phyloP scores from a whole-genome alignment of 2,888 invertebrate genomes.

The Drosophila anomalata region DNA sequence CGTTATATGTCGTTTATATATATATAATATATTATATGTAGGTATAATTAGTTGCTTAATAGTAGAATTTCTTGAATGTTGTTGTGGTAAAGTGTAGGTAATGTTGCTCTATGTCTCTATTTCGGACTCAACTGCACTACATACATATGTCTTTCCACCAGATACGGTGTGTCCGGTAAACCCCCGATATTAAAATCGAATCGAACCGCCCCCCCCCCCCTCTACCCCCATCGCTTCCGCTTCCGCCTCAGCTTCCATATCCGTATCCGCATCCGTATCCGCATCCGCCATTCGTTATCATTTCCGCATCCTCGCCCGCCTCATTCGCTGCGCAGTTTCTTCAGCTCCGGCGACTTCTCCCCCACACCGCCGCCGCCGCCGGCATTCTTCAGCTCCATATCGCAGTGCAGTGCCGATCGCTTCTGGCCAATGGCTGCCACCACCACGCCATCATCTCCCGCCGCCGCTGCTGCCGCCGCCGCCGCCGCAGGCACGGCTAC shows the following conservation, averaged over 20 bases:
- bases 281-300: conserved; percentile 14
- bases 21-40: conserved; percentile 75
- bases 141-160: conserved; percentile 78
- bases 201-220: background rate
- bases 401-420: conserved; percentile 69
- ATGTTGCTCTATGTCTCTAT: conserved; percentile 71
- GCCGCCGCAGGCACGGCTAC: too few species aligned
- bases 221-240: background rate
- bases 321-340: conserved; percentile 83
- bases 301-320: conserved; percentile 21
- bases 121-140: conserved; percentile 68
- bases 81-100: conserved; percentile 80
- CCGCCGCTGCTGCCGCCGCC: conserved; percentile 42
- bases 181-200: background rate
- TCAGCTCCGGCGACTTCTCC: conserved; percentile 81
- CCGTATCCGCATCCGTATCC: conserved; percentile 9
- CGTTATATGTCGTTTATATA: conserved; percentile 66
- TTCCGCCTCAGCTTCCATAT: conserved; percentile 17
- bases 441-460: conserved; percentile 35
- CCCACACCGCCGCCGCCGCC: conserved; percentile 28
- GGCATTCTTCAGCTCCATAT: conserved; percentile 50
- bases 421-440: conserved; percentile 71
- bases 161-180: conserved; percentile 50
- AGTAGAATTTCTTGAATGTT: conserved; percentile 78
- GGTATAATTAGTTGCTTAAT: conserved; percentile 78